These are phyloP conservation scores for Crypturellus undulatus DNA, from an alignment of 2,113 vertebrate species.

Conservation along the genomic window DNA sequence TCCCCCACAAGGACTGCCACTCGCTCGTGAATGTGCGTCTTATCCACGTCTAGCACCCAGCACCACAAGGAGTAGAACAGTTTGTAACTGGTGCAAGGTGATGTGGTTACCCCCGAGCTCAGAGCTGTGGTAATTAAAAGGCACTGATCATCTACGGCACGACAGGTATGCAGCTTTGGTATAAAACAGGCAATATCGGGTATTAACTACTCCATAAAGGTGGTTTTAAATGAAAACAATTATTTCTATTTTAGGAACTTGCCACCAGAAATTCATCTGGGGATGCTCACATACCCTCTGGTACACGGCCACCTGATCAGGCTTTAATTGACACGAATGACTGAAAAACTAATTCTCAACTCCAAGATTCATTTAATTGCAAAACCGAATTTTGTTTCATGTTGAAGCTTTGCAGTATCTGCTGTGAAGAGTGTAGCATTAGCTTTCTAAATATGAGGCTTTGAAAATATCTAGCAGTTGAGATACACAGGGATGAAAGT, in stretches of 20 bases:
- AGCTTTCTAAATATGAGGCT: neutral
- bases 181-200: neutral
- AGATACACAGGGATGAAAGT: neutral
- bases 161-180: neutral
- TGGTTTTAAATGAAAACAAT: neutral
- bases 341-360: neutral
- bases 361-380: neutral
- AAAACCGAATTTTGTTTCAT: slow-evolving; percentile 4
- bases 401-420: neutral
- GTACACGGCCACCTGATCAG: neutral
- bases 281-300: neutral
- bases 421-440: neutral
- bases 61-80: neutral
- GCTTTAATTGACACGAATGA: neutral
- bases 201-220: neutral
- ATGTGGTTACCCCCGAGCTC: neutral
- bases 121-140: neutral
- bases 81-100: neutral
- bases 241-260: neutral
- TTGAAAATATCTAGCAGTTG: neutral
- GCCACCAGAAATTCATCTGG: neutral
- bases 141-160: rapidly evolving
- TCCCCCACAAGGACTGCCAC: neutral
- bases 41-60: neutral
- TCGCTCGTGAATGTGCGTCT: neutral